A percentile compares a stretch with the other conserved stretches of the same genome.
Conservation (phyloP, 2,113 vertebrate genomes). For the Cairina moschata region DNA sequence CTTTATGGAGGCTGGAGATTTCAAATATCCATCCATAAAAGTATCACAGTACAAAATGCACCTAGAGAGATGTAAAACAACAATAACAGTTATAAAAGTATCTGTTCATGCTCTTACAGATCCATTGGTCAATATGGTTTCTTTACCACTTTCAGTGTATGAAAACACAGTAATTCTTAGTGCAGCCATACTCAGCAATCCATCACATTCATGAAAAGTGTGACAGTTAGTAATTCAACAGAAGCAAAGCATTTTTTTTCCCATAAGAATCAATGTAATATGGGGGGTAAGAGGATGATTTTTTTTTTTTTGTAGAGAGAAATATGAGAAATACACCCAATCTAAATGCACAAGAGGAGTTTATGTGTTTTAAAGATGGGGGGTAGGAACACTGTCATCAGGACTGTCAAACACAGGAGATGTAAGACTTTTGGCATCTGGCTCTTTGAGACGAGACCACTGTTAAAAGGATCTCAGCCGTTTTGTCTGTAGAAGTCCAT, state of each 20-base stretch:
- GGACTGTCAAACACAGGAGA: not conserved
- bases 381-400: not conserved
- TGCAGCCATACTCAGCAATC: not conserved
- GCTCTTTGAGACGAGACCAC: rapidly evolving
- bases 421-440: not conserved
- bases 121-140: not conserved
- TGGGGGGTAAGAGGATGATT: rapidly evolving
- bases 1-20: not conserved
- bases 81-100: not conserved
- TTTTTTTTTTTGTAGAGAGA: not conserved
- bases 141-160: not conserved
- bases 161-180: not conserved
- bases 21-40: not conserved
- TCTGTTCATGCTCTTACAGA: not conserved
- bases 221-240: not conserved
- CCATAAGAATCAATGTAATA: not conserved
- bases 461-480: not conserved
- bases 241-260: not conserved
- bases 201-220: not conserved
- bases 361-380: not conserved
- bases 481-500: not conserved
- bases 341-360: not conserved
- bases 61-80: not conserved
- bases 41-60: not conserved
- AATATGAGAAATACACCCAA: not conserved